Conservation (phyloP, 2,888 invertebrate species). For the Nomada hirtipes region DNA sequence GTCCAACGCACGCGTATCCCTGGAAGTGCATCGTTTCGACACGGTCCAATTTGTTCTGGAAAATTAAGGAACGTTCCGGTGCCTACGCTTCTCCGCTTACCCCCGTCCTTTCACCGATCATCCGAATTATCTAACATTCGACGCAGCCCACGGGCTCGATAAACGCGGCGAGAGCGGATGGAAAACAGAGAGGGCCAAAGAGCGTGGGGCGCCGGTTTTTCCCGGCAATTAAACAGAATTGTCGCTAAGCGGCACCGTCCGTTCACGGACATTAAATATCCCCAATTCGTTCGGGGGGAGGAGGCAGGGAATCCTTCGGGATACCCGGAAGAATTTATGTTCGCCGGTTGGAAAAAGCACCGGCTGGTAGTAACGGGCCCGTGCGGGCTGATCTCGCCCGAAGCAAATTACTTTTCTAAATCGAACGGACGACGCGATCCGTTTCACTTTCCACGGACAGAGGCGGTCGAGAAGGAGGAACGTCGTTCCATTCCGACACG, state of each 20-base stretch:
- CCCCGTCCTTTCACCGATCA: neutral
- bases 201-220: constrained; percentile 35
- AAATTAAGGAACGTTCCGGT: constrained; percentile 23
- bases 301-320: constrained; percentile 25
- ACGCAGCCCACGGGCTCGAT: constrained; percentile 5
- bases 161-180: constrained; percentile 9
- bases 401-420: constrained; percentile 54
- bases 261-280: constrained; percentile 59
- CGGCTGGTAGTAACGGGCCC: neutral
- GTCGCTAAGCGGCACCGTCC: constrained; percentile 58
- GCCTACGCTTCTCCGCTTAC: neutral
- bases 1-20: neutral
- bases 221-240: constrained; percentile 65
- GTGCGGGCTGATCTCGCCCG: constrained; percentile 38
- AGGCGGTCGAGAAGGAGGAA: neutral
- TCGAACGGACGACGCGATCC: constrained; percentile 53
- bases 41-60: constrained; percentile 31
- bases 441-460: constrained; percentile 37
- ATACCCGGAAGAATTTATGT: constrained; percentile 54
- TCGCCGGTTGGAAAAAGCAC: constrained; percentile 27
- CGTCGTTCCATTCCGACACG: neutral
- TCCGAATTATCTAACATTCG: constrained; percentile 30
- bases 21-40: constrained; percentile 3
- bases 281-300: neutral
- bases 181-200: neutral